Base-by-base conservation (phyloP, 1,140 invertebrate species). In the Musca domestica region DNA sequence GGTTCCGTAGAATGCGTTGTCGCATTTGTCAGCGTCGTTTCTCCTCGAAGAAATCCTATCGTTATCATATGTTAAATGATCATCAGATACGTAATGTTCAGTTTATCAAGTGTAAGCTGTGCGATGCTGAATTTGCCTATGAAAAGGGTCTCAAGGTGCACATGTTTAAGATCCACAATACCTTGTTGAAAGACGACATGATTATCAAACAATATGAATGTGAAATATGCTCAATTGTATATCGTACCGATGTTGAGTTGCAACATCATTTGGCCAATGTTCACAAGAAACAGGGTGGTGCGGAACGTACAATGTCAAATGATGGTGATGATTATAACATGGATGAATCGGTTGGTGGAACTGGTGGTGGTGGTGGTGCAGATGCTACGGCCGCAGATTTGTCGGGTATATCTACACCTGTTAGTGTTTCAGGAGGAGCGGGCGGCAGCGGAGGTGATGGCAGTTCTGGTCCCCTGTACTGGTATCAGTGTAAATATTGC, bases 401-500 rank as follows among this genome's bases (percentile, higher is more conserved):
- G 19, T 69, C 41, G 23, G 67, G 64, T 27, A 54, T 51, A 41
- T 67, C 71, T 19, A 66, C 25, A 54, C 22, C 69, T 52, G 14
- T 68, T 61, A 27, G 64, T 70, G 3, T 61, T 56, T 2, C 69
- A 69, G n/a, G n/a, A n/a, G n/a, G n/a, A n/a, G n/a, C n/a, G n/a
- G 41, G 20, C 19, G 69, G 27, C n/a, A 49, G 56, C 46, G 70
- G 25, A 6, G 70, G 75, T 10, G 70, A 67, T 0, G 66, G 10
- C 2, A 7, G 61, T 48, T 22, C 20, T 7, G 66, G 73, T 15
- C 78, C 78, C 0, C 64, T 79, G 1, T 81, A 79, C 30, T 81
- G 80, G 80, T 82, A 79, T 48, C 80, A 82, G 63, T 82, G 80
- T 73, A 79, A 81, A 56, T 82, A 80, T 67, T 82, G 80, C 69